Evolutionary conservation across 2,797 vertebrate genomes (phyloP), one percentile per base, ranked within the genome.

Genomic region (Saxicola maurus): DNA sequence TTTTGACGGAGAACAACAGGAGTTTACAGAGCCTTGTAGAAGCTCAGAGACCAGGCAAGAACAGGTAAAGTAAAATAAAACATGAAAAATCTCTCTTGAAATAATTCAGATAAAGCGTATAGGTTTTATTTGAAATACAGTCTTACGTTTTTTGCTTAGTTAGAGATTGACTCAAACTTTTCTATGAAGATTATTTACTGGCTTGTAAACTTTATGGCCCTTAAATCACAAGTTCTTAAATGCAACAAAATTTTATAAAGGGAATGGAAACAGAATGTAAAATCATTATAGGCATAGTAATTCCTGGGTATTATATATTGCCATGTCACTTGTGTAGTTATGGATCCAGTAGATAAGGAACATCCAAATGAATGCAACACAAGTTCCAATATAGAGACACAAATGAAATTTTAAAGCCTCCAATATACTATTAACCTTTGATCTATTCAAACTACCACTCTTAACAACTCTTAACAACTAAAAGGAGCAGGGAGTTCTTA

Each of bases 1-100:
- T 87, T 48, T 90, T 99, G 79, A 92, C 98, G 78, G 98, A 98
- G 59, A 96, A 96, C 76, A 99, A 98, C 95, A 98, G 98, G 94
- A 97, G 90, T 31, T 96, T 98, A 73, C 96, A 98, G 87, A 96
- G 80, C 52, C 87, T 97, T 81, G 96, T 96, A 56, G 91, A 94
- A 78, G 30, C 90, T 24, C 95, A 93, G 69, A 96, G 91, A 52
- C 65, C 94, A 30, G 96, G 72, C 56, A 96, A 93, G 35, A 87
- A 12, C 65, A 90, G 96, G 97, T 98, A 92, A 94, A 94, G 43
- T 35, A 52, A 87, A 89, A 65, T 9, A 75, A 77, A 82, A 20
- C 10, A 74, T 1, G 1, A 42, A 74, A 71, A 37, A 38, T 15
- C 19, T 57, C 4, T 27, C 10, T 28, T n/a, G 28, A 77, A 65